Base-by-base conservation (phyloP, 2,113 vertebrate species). In the Phrynosoma blainvillii region DNA sequence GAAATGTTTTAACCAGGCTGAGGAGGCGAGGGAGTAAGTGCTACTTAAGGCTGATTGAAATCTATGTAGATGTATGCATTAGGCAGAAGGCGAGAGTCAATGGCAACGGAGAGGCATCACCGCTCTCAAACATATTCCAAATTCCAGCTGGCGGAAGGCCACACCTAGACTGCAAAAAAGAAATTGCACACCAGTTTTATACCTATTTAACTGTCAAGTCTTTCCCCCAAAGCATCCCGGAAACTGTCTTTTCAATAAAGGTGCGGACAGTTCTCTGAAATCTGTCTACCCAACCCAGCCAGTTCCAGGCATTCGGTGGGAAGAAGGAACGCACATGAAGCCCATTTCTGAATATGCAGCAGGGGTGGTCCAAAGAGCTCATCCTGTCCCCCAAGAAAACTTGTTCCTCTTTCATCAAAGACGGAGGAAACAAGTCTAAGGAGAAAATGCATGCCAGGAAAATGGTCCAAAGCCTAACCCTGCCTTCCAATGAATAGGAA, bases 1-100 rank as follows among this genome's bases (percentile, higher is more conserved):
- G 93, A 94, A 96, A 94, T 91, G 89, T 91, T 94, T 92, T 94
- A 95, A 95, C 83, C 78, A 94, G 91, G 92, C 92, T 85, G 92
- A 94, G 93, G 89, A 79, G 87, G 92, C 90, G 91, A 95, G 65
- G 32, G 47, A 70, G 91, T 85, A 94, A 93, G 93, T 36, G 83
- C 82, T 95, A 90, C 86, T 93, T 85, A 92, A 73, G 70, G 47
- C 78, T 91, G 77, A 76, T 91, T 88, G 89, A 92, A 86, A 94
- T 93, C 91, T 92, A 84, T 86, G 90, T 88, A 71, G 85, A 89
- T 91, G 86, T 84, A 36, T 84, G 56, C 36, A 73, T 54, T 82
- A 4, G 62, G 40, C 62, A 84, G 42, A 25, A 27, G 75, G 30
- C 91, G 30, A 91, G 89, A 62, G 2, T 79, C 84, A 84, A 77